Evolutionary conservation across 2,888 invertebrate species (phyloP).

Genomic region (Dendrolimus houi): DNA sequence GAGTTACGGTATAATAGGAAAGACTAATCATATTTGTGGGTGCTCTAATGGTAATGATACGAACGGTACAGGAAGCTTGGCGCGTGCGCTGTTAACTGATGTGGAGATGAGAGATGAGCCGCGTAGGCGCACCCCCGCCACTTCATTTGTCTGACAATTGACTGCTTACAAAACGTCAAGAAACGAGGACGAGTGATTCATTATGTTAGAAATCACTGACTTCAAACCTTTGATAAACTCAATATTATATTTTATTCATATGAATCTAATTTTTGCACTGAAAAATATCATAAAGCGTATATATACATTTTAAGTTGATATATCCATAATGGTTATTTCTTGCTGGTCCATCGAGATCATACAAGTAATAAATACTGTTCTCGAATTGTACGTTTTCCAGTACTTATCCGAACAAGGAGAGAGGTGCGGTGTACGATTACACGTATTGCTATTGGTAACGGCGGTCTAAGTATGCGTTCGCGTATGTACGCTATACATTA

Average conservation of each 20-base stretch:
- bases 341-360: slow-evolving; percentile 18
- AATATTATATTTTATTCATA: too few species aligned
- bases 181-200: slow-evolving; percentile 10
- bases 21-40: slow-evolving; percentile 40
- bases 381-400: slow-evolving; percentile 36
- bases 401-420: slow-evolving; percentile 44
- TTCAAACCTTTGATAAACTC: background rate
- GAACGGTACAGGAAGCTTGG: slow-evolving; percentile 61
- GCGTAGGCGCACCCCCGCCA: slow-evolving; percentile 67
- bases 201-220: background rate
- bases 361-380: slow-evolving; percentile 42
- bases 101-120: slow-evolving; percentile 65
- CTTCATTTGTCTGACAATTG: slow-evolving; percentile 52
- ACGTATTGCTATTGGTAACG: slow-evolving; percentile 56
- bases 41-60: slow-evolving; percentile 44
- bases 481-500: slow-evolving; percentile 32
- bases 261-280: too few species aligned
- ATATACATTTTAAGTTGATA: background rate
- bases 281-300: too few species aligned
- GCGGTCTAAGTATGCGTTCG: slow-evolving; percentile 39
- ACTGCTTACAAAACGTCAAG: slow-evolving; percentile 16
- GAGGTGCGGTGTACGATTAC: slow-evolving; percentile 50
- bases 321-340: background rate
- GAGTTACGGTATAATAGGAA: slow-evolving; percentile 32
- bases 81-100: slow-evolving; percentile 66